phyloP scores from a whole-genome alignment of 2,888 invertebrate genomes.

The Trichacis sp. region DNA sequence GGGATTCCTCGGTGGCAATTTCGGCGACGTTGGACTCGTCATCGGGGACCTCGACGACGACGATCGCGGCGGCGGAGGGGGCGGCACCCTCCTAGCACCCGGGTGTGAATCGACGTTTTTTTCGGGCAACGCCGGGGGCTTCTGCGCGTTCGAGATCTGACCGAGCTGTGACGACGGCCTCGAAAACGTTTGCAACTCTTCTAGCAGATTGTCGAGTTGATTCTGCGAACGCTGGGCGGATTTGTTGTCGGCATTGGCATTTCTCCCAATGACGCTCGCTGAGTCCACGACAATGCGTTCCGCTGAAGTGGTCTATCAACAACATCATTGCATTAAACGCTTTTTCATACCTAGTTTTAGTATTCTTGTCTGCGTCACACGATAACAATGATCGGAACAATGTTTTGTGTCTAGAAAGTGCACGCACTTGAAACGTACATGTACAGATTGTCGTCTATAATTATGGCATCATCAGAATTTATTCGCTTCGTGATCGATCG shows the following conservation, averaged over 20 bases:
- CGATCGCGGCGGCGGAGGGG: conserved; percentile 93
- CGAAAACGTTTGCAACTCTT: conserved; percentile 91
- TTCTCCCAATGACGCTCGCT: conserved; percentile 74
- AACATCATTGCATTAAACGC: too few relatives aligned
- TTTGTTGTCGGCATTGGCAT: conserved; percentile 73
- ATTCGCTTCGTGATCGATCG: neutral
- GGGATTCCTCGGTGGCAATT: conserved; percentile 72
- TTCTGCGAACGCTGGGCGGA: conserved; percentile 84
- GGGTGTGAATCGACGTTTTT: conserved; percentile 84
- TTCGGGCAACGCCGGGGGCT: conserved; percentile 86
- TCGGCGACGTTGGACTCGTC: conserved; percentile 84
- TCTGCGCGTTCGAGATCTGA: conserved; percentile 80
- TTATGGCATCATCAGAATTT: neutral
- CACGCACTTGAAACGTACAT: neutral
- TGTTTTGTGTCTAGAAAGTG: neutral
- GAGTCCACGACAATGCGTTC: conserved; percentile 73
- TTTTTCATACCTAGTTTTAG: too few relatives aligned
- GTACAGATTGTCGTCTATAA: neutral
- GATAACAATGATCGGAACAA: too few relatives aligned
- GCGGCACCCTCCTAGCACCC: conserved; percentile 82
- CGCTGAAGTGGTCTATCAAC: too few relatives aligned
- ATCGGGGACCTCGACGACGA: conserved; percentile 85
- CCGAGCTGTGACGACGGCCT: conserved; percentile 73
- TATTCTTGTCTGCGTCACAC: too few relatives aligned
- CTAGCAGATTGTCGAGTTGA: conserved; percentile 97